Conservation (phyloP, 1,140 invertebrate genomes). For the Drosophila rufa region DNA sequence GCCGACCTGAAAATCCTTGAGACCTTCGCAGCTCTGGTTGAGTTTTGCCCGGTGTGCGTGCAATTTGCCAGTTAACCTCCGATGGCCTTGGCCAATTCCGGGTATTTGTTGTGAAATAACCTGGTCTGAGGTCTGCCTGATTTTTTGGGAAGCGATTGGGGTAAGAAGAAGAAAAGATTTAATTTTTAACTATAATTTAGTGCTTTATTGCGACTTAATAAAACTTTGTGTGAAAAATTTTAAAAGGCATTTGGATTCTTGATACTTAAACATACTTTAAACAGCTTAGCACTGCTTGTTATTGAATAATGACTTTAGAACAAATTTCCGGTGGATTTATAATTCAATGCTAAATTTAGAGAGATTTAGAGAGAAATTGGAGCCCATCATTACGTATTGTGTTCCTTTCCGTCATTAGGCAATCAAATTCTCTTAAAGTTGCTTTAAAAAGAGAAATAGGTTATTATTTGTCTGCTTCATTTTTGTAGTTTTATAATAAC, state of each 20-base stretch:
- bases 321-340: too few species aligned
- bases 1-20: constrained; percentile 23
- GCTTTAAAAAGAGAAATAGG: too few species aligned
- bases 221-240: not conserved
- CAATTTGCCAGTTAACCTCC: constrained; percentile 62
- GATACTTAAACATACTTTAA: too few species aligned
- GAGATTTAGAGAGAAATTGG: too few species aligned
- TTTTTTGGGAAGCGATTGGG: constrained; percentile 6
- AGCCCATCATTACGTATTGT: too few species aligned
- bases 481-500: too few species aligned
- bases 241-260: not conserved
- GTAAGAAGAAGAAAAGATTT: constrained; percentile 12
- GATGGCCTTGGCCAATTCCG: constrained; percentile 67
- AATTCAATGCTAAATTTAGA: too few species aligned
- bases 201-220: constrained; percentile 1
- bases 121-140: constrained; percentile 1
- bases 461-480: too few species aligned
- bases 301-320: too few species aligned
- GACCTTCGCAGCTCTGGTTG: not conserved
- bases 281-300: too few species aligned
- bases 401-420: too few species aligned
- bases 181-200: constrained; percentile 6
- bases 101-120: constrained; percentile 64
- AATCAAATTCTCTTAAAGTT: too few species aligned
- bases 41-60: constrained; percentile 54